phyloP scores from a whole-genome alignment of 2,888 invertebrate species.

The Allygus modestus region DNA sequence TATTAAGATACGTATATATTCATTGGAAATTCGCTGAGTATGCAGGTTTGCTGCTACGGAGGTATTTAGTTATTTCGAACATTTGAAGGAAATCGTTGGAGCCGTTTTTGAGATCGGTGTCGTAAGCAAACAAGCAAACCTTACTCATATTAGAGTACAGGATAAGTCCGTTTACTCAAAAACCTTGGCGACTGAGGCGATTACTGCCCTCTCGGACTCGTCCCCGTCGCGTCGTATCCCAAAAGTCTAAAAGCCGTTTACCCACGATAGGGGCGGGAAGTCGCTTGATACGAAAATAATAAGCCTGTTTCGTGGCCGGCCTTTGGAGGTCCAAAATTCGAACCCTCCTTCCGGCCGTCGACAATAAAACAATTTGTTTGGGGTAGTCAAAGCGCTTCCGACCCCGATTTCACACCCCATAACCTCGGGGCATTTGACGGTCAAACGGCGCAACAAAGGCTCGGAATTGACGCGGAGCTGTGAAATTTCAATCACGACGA shows the following conservation, averaged over 20 bases:
- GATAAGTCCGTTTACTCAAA: background rate
- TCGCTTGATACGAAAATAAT: constrained; percentile 37
- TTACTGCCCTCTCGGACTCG: background rate
- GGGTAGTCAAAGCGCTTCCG: constrained; percentile 40
- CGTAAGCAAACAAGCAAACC: too few species aligned
- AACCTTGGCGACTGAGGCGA: background rate
- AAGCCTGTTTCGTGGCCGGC: constrained; percentile 4
- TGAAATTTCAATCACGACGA: constrained; percentile 1
- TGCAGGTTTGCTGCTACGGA: too few species aligned
- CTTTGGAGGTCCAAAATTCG: background rate
- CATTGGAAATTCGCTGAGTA: too few species aligned
- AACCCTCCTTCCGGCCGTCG: constrained; percentile 30
- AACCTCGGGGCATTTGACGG: constrained; percentile 19
- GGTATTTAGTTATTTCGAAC: too few species aligned
- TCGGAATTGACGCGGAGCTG: background rate
- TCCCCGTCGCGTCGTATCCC: background rate
- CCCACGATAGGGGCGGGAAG: constrained; percentile 33
- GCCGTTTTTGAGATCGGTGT: too few species aligned
- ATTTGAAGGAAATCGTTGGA: too few species aligned
- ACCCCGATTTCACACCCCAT: background rate
- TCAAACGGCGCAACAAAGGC: background rate
- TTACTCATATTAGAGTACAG: too few species aligned
- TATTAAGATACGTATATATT: too few species aligned
- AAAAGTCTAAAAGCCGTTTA: constrained; percentile 43
- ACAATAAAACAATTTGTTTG: constrained; percentile 44